Base-by-base conservation (phyloP, 2,888 invertebrate genomes). In the Heliothis peltigera region DNA sequence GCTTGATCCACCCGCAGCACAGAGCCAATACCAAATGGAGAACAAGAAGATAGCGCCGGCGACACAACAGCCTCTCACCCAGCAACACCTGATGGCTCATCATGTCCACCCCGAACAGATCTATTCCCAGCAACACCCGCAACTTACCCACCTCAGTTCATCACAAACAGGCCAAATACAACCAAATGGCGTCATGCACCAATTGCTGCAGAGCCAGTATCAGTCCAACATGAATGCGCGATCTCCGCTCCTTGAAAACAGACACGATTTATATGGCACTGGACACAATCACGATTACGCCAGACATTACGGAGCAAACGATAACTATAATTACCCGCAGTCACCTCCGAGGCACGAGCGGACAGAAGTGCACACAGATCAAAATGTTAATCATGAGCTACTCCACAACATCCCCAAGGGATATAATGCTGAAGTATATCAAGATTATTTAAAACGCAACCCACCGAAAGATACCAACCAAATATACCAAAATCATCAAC, bases 1-100 rank as follows among this genome's bases (percentile, higher is more conserved):
- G 97, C 95, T 97, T 94, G 97, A 97, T 88, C 96, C 97, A 86
- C 96, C 97, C 80, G 95, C 96, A 87, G 95, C 96, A 77, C 96
- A 96, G 87, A 93, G 91, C 68, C 89, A 93, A 90, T 91, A 95
- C 92, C 88, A 95, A 88, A 97, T 97, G 97, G 97, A 97, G 91
- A 96, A 96, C 88, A 97, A 97, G 89, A 96, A 95, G 83, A 80
- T 89, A 66, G 86, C 89, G 35, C 95, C 95, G 48, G 93, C 95
- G 18, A 94, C 95, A 51, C 96, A 96, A 72, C 96, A 96, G 87
- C 96, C 96, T 47, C 92, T 95, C 21, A 92, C 92, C 1, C 94
- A 94, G 61, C 93, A 92, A 72, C 94, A 94, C 63, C 80, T 92
- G 0, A 91, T 95, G 91, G 92, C 94, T 8, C 95, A 95, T 64